Evolutionary conservation across 23 tunicate genomes (phyloP).

Genomic region (Corella eumyota): DNA sequence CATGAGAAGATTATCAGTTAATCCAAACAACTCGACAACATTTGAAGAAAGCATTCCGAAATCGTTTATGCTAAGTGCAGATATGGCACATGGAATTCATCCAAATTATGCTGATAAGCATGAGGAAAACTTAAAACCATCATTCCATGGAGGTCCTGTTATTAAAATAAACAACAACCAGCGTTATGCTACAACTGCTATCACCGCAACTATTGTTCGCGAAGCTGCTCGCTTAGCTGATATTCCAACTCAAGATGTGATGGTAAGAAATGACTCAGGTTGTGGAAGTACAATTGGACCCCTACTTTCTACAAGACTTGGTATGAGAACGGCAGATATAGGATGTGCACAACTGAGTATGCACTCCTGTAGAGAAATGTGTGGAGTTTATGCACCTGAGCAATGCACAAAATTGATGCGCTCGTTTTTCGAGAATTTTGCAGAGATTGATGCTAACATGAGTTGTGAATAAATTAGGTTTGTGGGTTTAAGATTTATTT

Average conservation of each 20-base stretch:
- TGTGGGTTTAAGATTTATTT: too few relatives aligned
- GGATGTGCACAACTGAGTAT: slow-evolving; percentile 89
- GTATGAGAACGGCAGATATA: slow-evolving; percentile 85
- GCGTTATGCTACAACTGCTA: slow-evolving; percentile 87
- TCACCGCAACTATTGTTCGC: slow-evolving; percentile 67
- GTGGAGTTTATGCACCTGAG: slow-evolving; percentile 61
- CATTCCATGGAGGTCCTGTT: slow-evolving; percentile 85
- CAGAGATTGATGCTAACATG: slow-evolving; percentile 11
- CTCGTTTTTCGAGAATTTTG: slow-evolving; percentile 68
- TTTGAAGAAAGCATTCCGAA: slow-evolving; percentile 86
- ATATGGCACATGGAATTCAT: slow-evolving; percentile 92
- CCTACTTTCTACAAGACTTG: slow-evolving; percentile 68
- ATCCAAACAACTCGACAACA: slow-evolving; percentile 15
- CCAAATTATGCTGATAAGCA: slow-evolving; percentile 96
- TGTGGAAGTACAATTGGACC: slow-evolving; percentile 99
- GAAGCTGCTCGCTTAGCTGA: slow-evolving; percentile 69
- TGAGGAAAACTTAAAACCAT: slow-evolving; percentile 72
- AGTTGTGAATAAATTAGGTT: slow-evolving; percentile 5
- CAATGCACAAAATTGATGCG: slow-evolving; percentile 47
- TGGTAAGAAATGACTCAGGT: slow-evolving; percentile 90
- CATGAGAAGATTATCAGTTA: slow-evolving; percentile 37
- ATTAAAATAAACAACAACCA: slow-evolving; percentile 87
- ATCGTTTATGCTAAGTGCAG: slow-evolving; percentile 85
- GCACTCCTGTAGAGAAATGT: slow-evolving; percentile 97
- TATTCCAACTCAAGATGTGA: slow-evolving; percentile 86